Conservation (phyloP, 2,113 vertebrate genomes). For the Mustela lutreola region DNA sequence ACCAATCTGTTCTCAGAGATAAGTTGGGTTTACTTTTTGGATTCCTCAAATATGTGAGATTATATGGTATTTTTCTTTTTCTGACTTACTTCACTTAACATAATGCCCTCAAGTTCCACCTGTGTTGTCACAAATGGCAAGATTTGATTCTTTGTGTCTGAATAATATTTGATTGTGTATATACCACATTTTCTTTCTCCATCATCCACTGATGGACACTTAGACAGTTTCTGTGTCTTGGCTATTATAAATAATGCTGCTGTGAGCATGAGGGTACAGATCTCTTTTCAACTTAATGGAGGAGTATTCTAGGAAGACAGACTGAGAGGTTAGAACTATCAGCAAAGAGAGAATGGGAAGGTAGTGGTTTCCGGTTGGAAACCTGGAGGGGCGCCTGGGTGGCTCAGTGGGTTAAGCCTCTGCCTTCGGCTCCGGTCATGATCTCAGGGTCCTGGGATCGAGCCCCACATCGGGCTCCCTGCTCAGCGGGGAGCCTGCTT, state of each 20-base stretch:
- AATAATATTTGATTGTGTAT: not conserved
- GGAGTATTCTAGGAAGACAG: not conserved
- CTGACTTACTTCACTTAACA: not conserved
- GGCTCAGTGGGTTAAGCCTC: too few relatives aligned
- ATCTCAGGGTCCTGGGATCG: too few relatives aligned
- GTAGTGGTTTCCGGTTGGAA: accelerated
- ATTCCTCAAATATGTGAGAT: not conserved
- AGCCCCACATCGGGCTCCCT: too few relatives aligned
- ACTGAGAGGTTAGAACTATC: not conserved
- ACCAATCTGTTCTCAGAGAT: not conserved
- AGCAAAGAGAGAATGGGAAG: not conserved
- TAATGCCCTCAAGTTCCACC: not conserved
- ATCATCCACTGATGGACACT: not conserved
- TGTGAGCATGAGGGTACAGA: not conserved
- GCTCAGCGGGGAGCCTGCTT: too few relatives aligned
- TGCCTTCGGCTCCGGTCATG: too few relatives aligned
- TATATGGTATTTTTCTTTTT: not conserved
- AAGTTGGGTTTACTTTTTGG: not conserved
- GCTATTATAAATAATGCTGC: not conserved
- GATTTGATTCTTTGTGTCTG: not conserved
- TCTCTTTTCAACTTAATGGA: not conserved
- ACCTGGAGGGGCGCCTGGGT: too few relatives aligned
- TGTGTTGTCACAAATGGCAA: not conserved
- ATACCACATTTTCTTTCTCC: not conserved
- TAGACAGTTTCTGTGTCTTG: not conserved